These are phyloP conservation scores for Podotricha telesiphe DNA, from an alignment of 2,888 invertebrate species.

Conservation along the genomic window DNA sequence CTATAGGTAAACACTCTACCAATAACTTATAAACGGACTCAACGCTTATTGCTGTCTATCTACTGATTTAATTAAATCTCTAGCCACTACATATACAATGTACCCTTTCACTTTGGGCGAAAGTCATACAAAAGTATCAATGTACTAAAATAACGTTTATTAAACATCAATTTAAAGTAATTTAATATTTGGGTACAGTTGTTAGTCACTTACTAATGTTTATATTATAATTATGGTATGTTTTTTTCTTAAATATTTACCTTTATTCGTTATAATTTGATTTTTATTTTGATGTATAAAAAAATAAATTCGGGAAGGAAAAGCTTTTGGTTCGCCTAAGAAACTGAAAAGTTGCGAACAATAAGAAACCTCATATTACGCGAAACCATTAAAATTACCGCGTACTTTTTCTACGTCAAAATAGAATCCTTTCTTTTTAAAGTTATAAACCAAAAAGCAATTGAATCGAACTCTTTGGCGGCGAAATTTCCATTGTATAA, in stretches of 20 bases:
- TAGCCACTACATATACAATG: neutral
- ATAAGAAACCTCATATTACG: slow-evolving; percentile 33
- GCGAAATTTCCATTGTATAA: neutral
- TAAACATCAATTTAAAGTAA: no score
- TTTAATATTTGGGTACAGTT: no score
- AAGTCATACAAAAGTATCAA: no score
- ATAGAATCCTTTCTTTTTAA: slow-evolving; percentile 9
- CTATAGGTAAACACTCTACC: slow-evolving; percentile 65
- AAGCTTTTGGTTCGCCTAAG: neutral
- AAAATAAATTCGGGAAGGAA: no score
- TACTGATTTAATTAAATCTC: slow-evolving; percentile 31
- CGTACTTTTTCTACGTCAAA: slow-evolving; percentile 3
- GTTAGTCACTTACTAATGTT: no score
- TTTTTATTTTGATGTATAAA: neutral
- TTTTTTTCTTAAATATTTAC: no score
- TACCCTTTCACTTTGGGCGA: no score
- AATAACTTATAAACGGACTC: slow-evolving; percentile 63
- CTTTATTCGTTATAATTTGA: neutral
- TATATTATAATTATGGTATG: no score
- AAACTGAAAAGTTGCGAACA: slow-evolving; percentile 28
- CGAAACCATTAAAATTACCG: slow-evolving; percentile 25
- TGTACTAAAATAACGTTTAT: no score
- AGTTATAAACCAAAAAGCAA: neutral
- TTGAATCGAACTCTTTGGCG: slow-evolving; percentile 8
- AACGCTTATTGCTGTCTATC: slow-evolving; percentile 51